Evolutionary conservation across 2,888 invertebrate species (phyloP), one percentile per base, ranked within the genome.

Genomic region (Herminia tarsipennalis): DNA sequence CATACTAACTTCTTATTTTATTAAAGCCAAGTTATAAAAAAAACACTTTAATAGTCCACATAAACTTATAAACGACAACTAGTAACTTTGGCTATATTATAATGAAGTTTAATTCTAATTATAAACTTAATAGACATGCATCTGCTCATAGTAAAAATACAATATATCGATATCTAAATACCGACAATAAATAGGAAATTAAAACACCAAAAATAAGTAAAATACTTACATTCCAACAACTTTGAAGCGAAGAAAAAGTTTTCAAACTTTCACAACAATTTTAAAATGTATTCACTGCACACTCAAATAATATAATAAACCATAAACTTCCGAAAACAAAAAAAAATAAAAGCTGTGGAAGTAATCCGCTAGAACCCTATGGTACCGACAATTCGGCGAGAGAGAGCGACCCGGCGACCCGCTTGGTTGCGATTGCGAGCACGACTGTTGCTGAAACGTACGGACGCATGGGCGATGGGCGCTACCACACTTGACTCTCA

Each of bases 401-500:
- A 46, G 45, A 22, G 39, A 24, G 56, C n/a, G n/a, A n/a, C n/a
- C 17, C 17, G 9, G 35, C 67, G 67, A 45, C 66, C 37, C 48
- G 30, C 56, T 46, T 38, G 44, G 41, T 13, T 33, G 69, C 53
- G 52, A 41, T 22, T 48, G 45, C 45, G 33, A 51, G 45, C 47
- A 33, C 58, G 46, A 68, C 67, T 67, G 44, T 44, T 38, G 17
- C 38, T 46, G 67, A 57, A 58, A 30, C 33, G 37, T 29, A 2
- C 21, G 18, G 38, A 40, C 34, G 30, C 12, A 32, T 42, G 37
- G 47, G 27, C 46, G 45, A 32, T 42, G 37, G 47, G 27, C 46
- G 45, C 10, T 28, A 32, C 17, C 35, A 53, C 28, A 37, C 37
- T 38, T 24, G 10, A 14, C 18, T 6, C 27, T 13, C 20, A 6